Base-by-base conservation (phyloP, 2,888 invertebrate genomes). In the Torymus texanus region DNA sequence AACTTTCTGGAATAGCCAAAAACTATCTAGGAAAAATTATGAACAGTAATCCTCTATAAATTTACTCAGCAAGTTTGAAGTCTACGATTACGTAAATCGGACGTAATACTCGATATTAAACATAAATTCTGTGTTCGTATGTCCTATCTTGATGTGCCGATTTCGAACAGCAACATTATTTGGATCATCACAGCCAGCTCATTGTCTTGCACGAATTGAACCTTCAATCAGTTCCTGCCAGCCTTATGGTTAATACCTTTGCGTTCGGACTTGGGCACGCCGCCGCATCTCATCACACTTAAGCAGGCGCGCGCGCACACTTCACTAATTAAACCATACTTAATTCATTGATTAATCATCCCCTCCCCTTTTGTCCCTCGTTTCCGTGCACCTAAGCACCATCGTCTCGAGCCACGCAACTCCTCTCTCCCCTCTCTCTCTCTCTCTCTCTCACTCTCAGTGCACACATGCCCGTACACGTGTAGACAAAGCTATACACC, bases 331-430 rank as follows among this genome's bases (percentile, higher is more conserved):
- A 75, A 75, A 68, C 68, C 75, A 62, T 68, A 29, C 75, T 68
- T 62, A 68, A 75, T 68, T 68, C 75, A 68, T 68, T 62, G 67
- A 75, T 75, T 68, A 68, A 75, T 75, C 62, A 56, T 75, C 41
- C 29, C 66, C 21, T 21, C 11, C 51, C 18, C 21, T n/a, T 16
- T 58, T 50, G 11, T 13, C 14, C 24, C 18, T 21, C n/a, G 11
- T 41, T 56, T 14, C 5, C 58, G 11, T 41, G 41, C 5, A 8
- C 8, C 8, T 41, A 41, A 41, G 41, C 41, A 41, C 41, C 41
- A 41, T 41, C 41, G 41, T 8, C 41, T 8, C 41, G 41, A 41
- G 41, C 41, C 41, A 41, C 8, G 41, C 41, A 41, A 8, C 41
- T 41, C 41, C 41, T 41, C 41, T 41, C 41, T 29, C 29, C 29